Percentiles rank a stretch among this genome's conserved stretches.
phyloP scores from a whole-genome alignment of 2,888 invertebrate species.

The Asteroscopus sphinx region DNA sequence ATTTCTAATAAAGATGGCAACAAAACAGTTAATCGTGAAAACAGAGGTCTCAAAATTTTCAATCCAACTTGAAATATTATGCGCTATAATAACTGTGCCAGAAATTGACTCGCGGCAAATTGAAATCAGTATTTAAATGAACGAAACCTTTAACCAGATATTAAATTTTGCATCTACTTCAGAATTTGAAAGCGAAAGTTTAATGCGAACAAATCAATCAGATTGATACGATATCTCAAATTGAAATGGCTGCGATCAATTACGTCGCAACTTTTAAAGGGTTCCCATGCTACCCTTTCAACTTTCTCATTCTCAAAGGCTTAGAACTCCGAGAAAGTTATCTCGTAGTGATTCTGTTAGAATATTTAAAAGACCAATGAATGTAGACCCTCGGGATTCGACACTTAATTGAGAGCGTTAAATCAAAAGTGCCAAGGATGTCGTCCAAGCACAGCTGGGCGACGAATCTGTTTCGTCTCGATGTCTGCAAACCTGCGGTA shows the following conservation, averaged over 20 bases:
- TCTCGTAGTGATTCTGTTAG: constrained; percentile 63
- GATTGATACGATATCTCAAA: constrained; percentile 58
- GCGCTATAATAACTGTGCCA: not conserved
- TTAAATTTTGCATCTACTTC: constrained; percentile 30
- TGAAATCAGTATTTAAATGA: constrained; percentile 9
- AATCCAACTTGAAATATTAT: constrained; percentile 11
- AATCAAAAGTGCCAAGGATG: constrained; percentile 42
- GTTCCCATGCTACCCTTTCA: constrained; percentile 54
- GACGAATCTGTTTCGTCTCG: constrained; percentile 37
- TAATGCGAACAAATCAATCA: constrained; percentile 57
- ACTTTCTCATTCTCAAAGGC: constrained; percentile 61
- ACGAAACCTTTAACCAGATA: constrained; percentile 24
- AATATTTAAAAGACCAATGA: constrained; percentile 60
- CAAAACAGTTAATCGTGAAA: constrained; percentile 7
- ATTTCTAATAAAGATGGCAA: too few species aligned
- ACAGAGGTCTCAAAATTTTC: constrained; percentile 5
- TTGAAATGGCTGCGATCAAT: constrained; percentile 63
- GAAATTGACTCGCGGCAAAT: constrained; percentile 11
- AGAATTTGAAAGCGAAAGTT: constrained; percentile 41
- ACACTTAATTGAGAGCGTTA: constrained; percentile 27
- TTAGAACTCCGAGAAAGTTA: constrained; percentile 58
- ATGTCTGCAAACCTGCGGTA: constrained; percentile 53
- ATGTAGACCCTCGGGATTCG: constrained; percentile 34
- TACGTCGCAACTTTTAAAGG: constrained; percentile 56
- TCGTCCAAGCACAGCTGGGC: constrained; percentile 47